phyloP scores from a whole-genome alignment of 1,140 invertebrate species.

The Ooceraea biroi region DNA sequence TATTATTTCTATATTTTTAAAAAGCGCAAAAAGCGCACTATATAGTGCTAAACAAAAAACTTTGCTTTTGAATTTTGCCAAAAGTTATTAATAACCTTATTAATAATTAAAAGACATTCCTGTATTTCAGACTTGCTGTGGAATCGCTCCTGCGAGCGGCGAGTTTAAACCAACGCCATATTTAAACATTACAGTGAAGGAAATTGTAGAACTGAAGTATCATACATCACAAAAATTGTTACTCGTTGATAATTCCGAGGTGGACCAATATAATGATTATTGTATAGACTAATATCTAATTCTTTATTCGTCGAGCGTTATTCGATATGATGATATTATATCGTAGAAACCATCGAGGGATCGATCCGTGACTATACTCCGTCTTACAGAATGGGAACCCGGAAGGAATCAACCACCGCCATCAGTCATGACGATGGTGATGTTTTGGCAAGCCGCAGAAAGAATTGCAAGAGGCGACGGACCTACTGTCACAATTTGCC shows the following conservation, averaged over 20 bases:
- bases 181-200: constrained; percentile 63
- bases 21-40: too few species aligned
- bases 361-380: constrained; percentile 69
- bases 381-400: constrained; percentile 70
- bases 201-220: constrained; percentile 44
- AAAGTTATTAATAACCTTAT: background rate
- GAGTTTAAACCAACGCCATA: constrained; percentile 74
- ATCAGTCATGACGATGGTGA: constrained; percentile 60
- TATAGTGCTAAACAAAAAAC: too few species aligned
- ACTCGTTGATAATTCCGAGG: constrained; percentile 67
- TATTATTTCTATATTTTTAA: too few species aligned
- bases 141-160: constrained; percentile 51
- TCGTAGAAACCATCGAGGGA: constrained; percentile 64
- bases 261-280: constrained; percentile 22
- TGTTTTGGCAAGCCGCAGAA: constrained; percentile 73
- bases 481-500: constrained; percentile 71
- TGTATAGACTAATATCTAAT: background rate
- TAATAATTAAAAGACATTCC: too few species aligned
- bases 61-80: background rate
- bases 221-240: constrained; percentile 63
- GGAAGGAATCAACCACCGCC: constrained; percentile 68
- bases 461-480: constrained; percentile 68
- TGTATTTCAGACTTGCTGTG: constrained; percentile 74
- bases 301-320: background rate
- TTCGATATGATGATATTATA: background rate